Evolutionary conservation across 92 coral and sea anemone species (phyloP).

Genomic region (Pocillopora grandis): DNA sequence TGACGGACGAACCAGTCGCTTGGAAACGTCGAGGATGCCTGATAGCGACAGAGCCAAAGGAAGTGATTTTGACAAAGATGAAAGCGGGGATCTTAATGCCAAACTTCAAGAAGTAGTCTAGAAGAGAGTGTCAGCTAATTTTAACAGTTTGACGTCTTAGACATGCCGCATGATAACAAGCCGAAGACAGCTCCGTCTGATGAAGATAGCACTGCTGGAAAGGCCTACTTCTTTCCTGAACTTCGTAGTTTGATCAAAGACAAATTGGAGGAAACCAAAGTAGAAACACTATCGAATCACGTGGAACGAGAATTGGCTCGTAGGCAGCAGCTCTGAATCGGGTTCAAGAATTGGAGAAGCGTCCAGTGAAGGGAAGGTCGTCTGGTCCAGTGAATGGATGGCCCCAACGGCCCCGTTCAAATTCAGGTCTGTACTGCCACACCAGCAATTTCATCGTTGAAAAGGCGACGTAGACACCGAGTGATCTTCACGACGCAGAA

Average conservation of each 20-base stretch:
- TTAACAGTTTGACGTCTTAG: slow-evolving; percentile 30
- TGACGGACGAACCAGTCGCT: slow-evolving; percentile 33
- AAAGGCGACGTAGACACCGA: slow-evolving; percentile 77
- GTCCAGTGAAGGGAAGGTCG: slow-evolving; percentile 29
- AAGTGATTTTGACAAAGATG: slow-evolving; percentile 13
- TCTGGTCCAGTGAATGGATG: slow-evolving; percentile 14
- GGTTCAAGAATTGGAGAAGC: slow-evolving; percentile 67
- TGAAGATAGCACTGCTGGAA: background rate
- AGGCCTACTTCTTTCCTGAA: slow-evolving; percentile 38
- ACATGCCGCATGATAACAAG: background rate
- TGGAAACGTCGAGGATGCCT: slow-evolving; percentile 20
- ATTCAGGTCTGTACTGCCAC: slow-evolving; percentile 15
- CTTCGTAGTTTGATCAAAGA: slow-evolving; percentile 52
- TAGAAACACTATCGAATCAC: slow-evolving; percentile 63
- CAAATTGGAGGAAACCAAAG: slow-evolving; percentile 60
- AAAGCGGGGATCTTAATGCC: slow-evolving; percentile 1
- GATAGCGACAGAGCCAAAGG: background rate
- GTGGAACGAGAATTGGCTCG: slow-evolving; percentile 54
- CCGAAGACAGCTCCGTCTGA: slow-evolving; percentile 27
- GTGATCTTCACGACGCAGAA: slow-evolving; percentile 62
- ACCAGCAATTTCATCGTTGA: slow-evolving; percentile 68
- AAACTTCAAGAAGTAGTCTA: slow-evolving; percentile 31
- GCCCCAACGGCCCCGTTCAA: slow-evolving; percentile 4
- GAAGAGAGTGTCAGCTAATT: slow-evolving; percentile 31
- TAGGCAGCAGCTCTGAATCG: slow-evolving; percentile 39